Conservation (phyloP, 2,888 invertebrate species). For the Xylocampa areola region DNA sequence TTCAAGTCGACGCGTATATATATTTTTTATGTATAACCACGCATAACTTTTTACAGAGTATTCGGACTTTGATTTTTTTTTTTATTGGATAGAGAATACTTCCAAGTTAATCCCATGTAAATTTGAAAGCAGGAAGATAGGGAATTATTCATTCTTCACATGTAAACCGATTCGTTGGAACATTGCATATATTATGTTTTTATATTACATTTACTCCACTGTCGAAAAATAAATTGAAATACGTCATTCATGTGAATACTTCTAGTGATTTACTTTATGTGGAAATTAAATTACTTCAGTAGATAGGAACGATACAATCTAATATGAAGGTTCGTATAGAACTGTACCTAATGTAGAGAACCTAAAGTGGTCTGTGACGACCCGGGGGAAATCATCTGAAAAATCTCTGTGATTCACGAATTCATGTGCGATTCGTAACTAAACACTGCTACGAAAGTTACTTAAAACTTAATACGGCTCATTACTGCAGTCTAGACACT, state of each 20-base stretch:
- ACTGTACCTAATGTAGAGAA: slow-evolving; percentile 33
- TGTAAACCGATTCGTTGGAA: too few species aligned
- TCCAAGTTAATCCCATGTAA: too few species aligned
- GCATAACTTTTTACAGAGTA: too few species aligned
- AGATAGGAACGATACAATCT: slow-evolving; percentile 19
- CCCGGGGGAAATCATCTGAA: slow-evolving; percentile 76
- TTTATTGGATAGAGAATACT: too few species aligned
- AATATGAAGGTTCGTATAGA: slow-evolving; percentile 13
- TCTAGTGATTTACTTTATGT: slow-evolving; percentile 17
- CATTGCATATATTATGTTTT: too few species aligned
- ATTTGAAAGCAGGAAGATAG: too few species aligned
- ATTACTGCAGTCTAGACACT: slow-evolving; percentile 54
- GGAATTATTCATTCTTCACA: too few species aligned
- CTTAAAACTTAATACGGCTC: slow-evolving; percentile 19
- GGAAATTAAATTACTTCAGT: slow-evolving; percentile 10
- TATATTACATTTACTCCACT: slow-evolving; percentile 18
- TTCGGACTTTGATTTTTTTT: too few species aligned
- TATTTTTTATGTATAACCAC: too few species aligned
- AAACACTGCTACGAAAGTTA: slow-evolving; percentile 24
- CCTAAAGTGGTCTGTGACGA: slow-evolving; percentile 60
- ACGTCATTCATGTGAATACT: slow-evolving; percentile 15
- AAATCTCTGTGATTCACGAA: slow-evolving; percentile 65
- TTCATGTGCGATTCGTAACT: slow-evolving; percentile 31
- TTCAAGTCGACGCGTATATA: too few species aligned
- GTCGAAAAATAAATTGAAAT: slow-evolving; percentile 37